Evolutionary conservation across 2,797 vertebrate species (phyloP).

Genomic region (Serranus cabrilla): DNA sequence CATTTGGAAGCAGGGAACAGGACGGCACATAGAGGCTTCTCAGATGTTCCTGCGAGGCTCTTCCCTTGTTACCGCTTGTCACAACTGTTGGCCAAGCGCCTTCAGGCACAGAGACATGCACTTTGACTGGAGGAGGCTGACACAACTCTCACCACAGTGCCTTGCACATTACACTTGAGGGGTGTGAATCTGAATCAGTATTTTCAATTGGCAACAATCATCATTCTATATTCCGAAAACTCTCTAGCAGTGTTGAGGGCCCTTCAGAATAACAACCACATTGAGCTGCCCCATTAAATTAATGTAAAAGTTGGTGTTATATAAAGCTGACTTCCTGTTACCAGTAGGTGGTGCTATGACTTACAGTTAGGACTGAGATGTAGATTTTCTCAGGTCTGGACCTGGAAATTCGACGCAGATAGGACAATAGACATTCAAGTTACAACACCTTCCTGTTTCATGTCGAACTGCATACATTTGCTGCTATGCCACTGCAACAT

Average conservation of each 20-base stretch:
- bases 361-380: too few relatives aligned
- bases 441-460: too few relatives aligned
- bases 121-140: slow-evolving; percentile 11
- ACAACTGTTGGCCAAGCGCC: background rate
- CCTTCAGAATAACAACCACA: background rate
- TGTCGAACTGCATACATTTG: too few relatives aligned
- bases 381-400: too few relatives aligned
- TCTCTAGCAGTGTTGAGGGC: too few relatives aligned
- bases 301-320: too few relatives aligned
- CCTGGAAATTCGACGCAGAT: too few relatives aligned
- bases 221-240: background rate
- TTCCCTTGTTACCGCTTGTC: slow-evolving; percentile 15
- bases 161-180: background rate
- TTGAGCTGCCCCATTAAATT: background rate
- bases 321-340: too few relatives aligned
- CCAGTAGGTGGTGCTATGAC: too few relatives aligned
- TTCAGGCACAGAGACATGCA: background rate
- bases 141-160: slow-evolving; percentile 1
- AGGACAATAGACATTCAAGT: too few relatives aligned
- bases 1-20: background rate
- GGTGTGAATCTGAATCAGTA: background rate
- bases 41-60: background rate
- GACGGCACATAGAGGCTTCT: background rate
- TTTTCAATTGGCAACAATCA: background rate
- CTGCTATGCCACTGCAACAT: too few relatives aligned